phyloP scores from a whole-genome alignment of 2,113 vertebrate species.

The Neoarius graeffei region DNA sequence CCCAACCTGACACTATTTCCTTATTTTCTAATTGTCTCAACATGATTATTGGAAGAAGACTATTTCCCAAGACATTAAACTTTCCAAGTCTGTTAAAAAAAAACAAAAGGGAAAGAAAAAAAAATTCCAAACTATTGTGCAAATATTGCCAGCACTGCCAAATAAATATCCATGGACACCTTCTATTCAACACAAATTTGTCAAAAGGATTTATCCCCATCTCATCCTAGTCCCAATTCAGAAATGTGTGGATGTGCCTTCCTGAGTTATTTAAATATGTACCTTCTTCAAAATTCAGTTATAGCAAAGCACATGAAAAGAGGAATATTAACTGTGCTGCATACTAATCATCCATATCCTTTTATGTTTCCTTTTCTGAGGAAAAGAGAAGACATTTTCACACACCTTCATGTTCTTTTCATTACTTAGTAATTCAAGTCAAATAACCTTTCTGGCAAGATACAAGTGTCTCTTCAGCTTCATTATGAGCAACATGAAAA shows the following conservation, averaged over 20 bases:
- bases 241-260: not conserved
- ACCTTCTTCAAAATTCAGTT: not conserved
- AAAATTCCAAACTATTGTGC: not conserved
- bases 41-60: not conserved
- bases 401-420: not conserved
- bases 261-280: not conserved
- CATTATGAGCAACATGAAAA: not conserved
- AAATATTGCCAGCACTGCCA: not conserved
- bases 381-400: not conserved
- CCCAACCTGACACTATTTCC: not conserved
- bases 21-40: constrained; percentile 1
- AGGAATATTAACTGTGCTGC: not conserved
- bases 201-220: not conserved
- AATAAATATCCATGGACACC: not conserved
- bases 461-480: not conserved
- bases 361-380: not conserved
- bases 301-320: not conserved
- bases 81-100: not conserved
- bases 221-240: not conserved
- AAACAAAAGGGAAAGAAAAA: not conserved
- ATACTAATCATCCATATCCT: constrained; percentile 9
- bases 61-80: constrained; percentile 5
- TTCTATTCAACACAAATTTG: not conserved
- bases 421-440: constrained; percentile 12
- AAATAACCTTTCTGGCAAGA: not conserved